Evolutionary conservation across 1,140 invertebrate genomes (phyloP), one percentile per base, ranked within the genome.

Genomic region (Drosophila pachea): DNA sequence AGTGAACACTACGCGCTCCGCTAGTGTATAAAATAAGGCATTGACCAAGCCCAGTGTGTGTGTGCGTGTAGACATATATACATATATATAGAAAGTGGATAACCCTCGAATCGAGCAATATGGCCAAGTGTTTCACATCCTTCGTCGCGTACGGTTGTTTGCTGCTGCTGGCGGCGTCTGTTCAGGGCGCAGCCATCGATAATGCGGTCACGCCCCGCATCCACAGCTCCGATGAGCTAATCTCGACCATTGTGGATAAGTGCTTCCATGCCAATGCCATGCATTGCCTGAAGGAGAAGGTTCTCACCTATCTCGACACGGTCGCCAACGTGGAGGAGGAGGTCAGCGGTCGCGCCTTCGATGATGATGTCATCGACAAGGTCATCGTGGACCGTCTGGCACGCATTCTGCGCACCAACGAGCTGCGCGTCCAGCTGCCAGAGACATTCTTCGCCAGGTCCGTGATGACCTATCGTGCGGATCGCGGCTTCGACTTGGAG

Each of bases 281-380:
- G 72, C 90, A 91, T 52, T 96, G 95, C 75, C 90, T 95, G 45
- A 95, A 95, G 88, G 91, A 92, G 75, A 93, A 94, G 88, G 92
- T 95, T 54, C 90, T 96, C 7, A 91, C 91, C 47, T 95, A 93
- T 89, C 89, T 95, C 86, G 94, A 95, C 87, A 92, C 91, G 7
- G 90, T 94, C 42, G 88, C 94, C 29, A 93, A 94, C 33, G 91
- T 93, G 1, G 91, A 89, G 22, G 92, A 92, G 22, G 94, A 94
- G 69, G 93, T 94, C 69, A 90, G 90, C 52, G 83, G 86, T 50
- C 90, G 92, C 63, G 90, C 91, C 61, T 89, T 91, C 54, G 68
- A 65, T 14, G 81, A 90, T 42, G 91, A 94, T 53, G 93, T 94
- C 74, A 91, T 95, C 50, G 94, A 95, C 72, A 93, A 94, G 81